A percentile compares a stretch with the other conserved stretches of the same genome.
phyloP scores from a whole-genome alignment of 2,113 vertebrate genomes.

The Panthera uncia region DNA sequence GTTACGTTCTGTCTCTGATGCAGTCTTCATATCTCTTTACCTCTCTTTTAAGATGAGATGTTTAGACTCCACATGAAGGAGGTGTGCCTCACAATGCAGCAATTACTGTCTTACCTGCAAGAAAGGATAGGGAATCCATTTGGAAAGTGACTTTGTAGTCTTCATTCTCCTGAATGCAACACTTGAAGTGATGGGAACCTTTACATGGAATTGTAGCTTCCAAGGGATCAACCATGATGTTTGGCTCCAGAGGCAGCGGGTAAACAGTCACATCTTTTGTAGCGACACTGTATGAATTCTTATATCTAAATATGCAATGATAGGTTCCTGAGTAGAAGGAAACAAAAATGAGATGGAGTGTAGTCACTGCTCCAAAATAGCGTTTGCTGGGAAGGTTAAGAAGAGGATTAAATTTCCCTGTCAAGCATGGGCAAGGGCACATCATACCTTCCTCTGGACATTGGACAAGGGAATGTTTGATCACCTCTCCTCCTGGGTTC shows the following conservation, averaged over 20 bases:
- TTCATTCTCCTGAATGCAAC: conserved; percentile 69
- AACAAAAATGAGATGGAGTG: neutral
- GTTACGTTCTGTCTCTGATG: neutral
- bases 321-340: conserved; percentile 81
- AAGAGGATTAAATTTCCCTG: neutral
- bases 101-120: conserved; percentile 71
- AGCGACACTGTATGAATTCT: conserved; percentile 64
- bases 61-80: neutral
- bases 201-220: conserved; percentile 18
- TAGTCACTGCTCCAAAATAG: neutral
- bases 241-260: conserved; percentile 71
- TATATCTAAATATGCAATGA: conserved; percentile 82
- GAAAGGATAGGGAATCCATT: neutral
- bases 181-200: conserved; percentile 45
- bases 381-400: neutral
- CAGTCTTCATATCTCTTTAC: neutral
- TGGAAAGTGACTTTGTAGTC: conserved; percentile 73
- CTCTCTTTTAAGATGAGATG: neutral
- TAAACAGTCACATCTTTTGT: conserved; percentile 66
- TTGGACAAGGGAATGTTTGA: neutral
- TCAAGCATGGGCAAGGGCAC: too few species aligned
- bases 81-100: neutral
- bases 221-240: conserved; percentile 83
- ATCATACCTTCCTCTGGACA: neutral
- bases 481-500: neutral